These are phyloP conservation scores for Salvator merianae DNA, from an alignment of 2,113 vertebrate genomes.

Conservation along the genomic window DNA sequence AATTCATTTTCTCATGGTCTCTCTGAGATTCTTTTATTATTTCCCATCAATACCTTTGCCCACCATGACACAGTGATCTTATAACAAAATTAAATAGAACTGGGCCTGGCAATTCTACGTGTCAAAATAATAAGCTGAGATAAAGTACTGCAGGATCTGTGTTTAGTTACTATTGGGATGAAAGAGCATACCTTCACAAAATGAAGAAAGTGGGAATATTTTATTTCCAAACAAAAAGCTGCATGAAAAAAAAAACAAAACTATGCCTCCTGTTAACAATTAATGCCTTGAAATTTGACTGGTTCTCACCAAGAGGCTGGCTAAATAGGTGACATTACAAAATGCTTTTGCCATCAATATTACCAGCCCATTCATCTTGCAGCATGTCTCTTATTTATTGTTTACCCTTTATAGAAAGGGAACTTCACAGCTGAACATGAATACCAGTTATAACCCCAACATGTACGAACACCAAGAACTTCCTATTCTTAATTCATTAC, in stretches of 20 bases:
- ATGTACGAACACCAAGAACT: not conserved
- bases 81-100: no score
- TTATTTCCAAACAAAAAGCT: constrained; percentile 1
- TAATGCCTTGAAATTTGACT: not conserved
- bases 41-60: no score
- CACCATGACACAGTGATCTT: no score
- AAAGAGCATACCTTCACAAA: not conserved
- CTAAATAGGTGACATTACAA: not conserved
- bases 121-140: no score
- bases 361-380: not conserved
- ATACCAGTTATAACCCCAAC: not conserved
- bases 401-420: not conserved
- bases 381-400: not conserved
- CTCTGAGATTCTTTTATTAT: no score
- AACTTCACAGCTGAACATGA: not conserved
- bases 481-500: not conserved
- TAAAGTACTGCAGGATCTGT: not conserved
- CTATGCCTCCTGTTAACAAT: constrained; percentile 16
- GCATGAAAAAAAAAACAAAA: constrained; percentile 2
- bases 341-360: no score
- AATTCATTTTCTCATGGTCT: no score
- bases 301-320: not conserved
- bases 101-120: no score
- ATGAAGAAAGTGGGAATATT: constrained; percentile 6
- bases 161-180: not conserved